Evolutionary conservation across 2,797 vertebrate species (phyloP), one percentile per base, ranked within the genome.

Genomic region (Sparus aurata): DNA sequence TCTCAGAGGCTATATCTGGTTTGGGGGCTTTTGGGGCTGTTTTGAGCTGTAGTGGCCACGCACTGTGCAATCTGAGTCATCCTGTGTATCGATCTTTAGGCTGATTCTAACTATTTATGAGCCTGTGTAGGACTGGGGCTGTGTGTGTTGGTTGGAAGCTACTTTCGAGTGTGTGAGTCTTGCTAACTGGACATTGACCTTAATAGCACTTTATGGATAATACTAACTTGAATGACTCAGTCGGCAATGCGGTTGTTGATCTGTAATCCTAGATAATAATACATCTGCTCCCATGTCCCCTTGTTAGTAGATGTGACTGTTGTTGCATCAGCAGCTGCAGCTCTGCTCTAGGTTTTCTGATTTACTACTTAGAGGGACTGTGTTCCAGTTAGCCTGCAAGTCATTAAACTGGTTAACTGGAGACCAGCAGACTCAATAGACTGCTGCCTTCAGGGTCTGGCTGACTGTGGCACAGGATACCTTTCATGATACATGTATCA

Each of bases 121-220:
- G 65, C 59, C 43, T 58, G 68, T 78, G 75, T 83, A 38, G 78
- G 69, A 69, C 65, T 69, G 70, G 72, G 64, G 65, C 61, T 70
- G 62, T 50, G 43, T 47, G 43, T 67, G 63, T 73, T 79, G 55
- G 47, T 46, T 74, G n/a, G 25, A 73, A 60, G 73, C 71, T 79
- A 74, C 65, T 70, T 71, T 85, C 72, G 60, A 58, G 62, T 70
- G 60, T 77, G 71, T 82, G 57, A 41, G 46, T 77, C 83, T 80
- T 89, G 84, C 87, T 90, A 90, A 92, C 84, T 87, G 73, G 68
- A 74, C 86, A 27, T 66, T 53, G 75, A 83, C 70, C 84, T 89
- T 85, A 82, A 85, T 88, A 91, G 82, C 53, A 15, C 58, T 85
- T 34, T 38, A 78, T 84, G 74, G 77, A 76, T 82, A 25, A 71